Base-by-base conservation (phyloP, 2,113 vertebrate genomes). In the Myodes glareolus region DNA sequence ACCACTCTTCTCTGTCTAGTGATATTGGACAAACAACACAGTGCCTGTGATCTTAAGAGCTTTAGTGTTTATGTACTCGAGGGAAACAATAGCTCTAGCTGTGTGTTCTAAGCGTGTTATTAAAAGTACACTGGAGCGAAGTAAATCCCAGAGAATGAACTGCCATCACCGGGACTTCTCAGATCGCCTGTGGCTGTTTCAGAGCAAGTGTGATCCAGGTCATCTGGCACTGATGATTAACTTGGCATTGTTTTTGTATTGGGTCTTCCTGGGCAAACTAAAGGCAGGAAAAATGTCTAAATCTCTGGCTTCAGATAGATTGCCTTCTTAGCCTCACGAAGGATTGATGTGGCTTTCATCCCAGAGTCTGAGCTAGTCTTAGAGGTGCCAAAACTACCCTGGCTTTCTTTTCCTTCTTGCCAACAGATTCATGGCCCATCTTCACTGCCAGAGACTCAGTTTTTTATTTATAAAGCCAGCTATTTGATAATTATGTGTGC, bases 401-500 rank as follows among this genome's bases (percentile, higher is more conserved):
- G n/a, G 31, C 67, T 91, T 39, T 55, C 47, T 72, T 96, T 76
- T 45, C 50, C 23, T 75, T 95, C 73, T 90, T 27, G 94, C 52
- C 21, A 97, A 55, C 10, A 92, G 87, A 92, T 84, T 96, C 94
- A 73, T 96, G 78, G 36, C n/a, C 85, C 93, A 88, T 95, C 86
- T 94, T 97, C 72, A 95, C 63, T 86, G 88, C 67, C 94, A 94
- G 88, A 96, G 31, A 13, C 91, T 89, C 96, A 67, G 55, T 42
- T 89, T 93, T 95, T 91, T 95, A 50, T 88, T 95, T 95, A 75
- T 84, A 70, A 90, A 58, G 92, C 91, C 86, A 97, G 70, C 67
- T 92, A 77, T 78, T 84, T 52, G 50, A 12, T 94, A 95, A 94
- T 94, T 90, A 90, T 92, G 95, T 93, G 42, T 63, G 39, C 61